These are phyloP conservation scores for Anabacerthia variegaticeps DNA, from an alignment of 2,797 vertebrate species.

Conservation along the genomic window DNA sequence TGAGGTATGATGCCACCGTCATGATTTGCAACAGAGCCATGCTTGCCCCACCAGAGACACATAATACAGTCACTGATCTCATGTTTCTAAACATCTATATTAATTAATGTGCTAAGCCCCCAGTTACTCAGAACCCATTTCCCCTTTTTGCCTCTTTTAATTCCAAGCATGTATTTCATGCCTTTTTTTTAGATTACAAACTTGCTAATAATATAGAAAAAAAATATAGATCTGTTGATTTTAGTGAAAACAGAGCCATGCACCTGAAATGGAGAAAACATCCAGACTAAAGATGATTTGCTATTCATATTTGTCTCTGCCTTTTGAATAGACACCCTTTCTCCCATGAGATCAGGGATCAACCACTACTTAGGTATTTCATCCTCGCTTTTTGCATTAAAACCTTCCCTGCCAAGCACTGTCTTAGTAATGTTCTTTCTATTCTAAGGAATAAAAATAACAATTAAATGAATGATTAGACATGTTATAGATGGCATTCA, in stretches of 20 bases:
- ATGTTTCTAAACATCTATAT: neutral
- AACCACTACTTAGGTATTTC: conserved; percentile 27
- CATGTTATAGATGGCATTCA: neutral
- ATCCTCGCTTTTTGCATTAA: neutral
- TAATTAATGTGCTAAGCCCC: neutral
- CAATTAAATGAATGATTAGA: neutral
- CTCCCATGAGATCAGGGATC: conserved; percentile 45
- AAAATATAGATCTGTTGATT: neutral
- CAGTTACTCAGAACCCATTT: neutral
- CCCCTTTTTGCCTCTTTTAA: neutral
- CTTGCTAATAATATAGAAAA: neutral
- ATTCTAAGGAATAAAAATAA: neutral
- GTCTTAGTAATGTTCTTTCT: neutral
- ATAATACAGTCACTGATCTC: neutral
- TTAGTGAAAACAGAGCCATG: neutral
- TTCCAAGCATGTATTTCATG: neutral
- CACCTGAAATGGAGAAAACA: neutral
- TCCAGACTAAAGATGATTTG: neutral
- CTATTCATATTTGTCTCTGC: conserved; percentile 24
- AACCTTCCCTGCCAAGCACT: neutral
- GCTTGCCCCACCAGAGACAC: neutral
- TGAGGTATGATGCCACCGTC: neutral
- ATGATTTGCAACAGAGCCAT: neutral
- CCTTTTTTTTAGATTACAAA: neutral
- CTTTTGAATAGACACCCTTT: conserved; percentile 10